Evolutionary conservation across 2,113 vertebrate species (phyloP).

Genomic region (Oncorhynchus clarkii): DNA sequence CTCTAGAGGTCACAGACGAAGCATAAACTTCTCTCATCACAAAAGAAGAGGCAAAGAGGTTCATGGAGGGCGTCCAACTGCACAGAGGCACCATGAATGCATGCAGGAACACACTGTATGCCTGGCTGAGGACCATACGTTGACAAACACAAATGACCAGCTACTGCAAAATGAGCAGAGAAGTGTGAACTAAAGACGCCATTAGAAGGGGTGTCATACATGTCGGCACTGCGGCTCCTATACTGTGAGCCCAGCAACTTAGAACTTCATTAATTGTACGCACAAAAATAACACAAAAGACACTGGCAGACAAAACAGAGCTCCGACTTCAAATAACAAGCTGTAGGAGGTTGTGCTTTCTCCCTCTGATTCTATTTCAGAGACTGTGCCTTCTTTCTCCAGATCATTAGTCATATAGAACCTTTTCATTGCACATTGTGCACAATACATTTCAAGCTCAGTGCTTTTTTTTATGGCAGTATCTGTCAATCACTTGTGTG

Average conservation of each 20-base stretch:
- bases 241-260: constrained; percentile 10
- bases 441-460: background rate
- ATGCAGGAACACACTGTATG: constrained; percentile 41
- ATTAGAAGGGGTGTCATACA: constrained; percentile 46
- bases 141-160: constrained; percentile 67
- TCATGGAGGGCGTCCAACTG: constrained; percentile 5
- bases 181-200: constrained; percentile 53
- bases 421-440: constrained; percentile 29
- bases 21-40: background rate
- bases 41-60: background rate
- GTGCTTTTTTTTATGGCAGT: constrained; percentile 12
- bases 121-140: constrained; percentile 55
- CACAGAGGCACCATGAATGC: constrained; percentile 24
- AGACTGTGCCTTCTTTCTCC: constrained; percentile 6
- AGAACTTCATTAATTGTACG: constrained; percentile 23
- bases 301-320: constrained; percentile 30
- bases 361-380: constrained; percentile 18
- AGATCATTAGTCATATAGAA: constrained; percentile 52
- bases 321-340: constrained; percentile 48
- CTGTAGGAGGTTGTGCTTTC: constrained; percentile 33
- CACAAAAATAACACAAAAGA: constrained; percentile 42
- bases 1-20: background rate
- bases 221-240: constrained; percentile 45
- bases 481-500: constrained; percentile 29
- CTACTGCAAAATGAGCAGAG: constrained; percentile 62